Evolutionary conservation across 1,140 invertebrate genomes (phyloP).

Genomic region (Drosophila lacertosa): DNA sequence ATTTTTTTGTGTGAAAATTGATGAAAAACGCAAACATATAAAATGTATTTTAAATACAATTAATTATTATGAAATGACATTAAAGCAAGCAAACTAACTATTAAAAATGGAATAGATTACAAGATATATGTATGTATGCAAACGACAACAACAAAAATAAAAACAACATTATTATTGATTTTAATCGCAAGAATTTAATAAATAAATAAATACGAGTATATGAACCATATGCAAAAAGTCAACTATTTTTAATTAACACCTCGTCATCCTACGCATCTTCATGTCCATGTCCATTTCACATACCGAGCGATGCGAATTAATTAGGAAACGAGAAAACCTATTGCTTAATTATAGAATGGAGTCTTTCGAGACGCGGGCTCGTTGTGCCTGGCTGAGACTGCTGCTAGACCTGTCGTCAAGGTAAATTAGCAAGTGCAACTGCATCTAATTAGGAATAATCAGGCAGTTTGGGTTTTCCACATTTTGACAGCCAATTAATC

Average conservation of each 20-base stretch:
- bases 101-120: conserved; percentile 75
- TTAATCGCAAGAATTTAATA: conserved; percentile 81
- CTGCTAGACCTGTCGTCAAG: conserved; percentile 17
- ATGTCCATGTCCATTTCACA: not conserved
- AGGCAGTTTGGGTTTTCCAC: not conserved
- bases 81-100: conserved; percentile 82
- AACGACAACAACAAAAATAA: conserved; percentile 43
- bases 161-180: conserved; percentile 63
- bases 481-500: conserved; percentile 5
- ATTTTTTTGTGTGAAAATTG: conserved; percentile 10
- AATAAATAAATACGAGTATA: conserved; percentile 60
- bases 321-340: not conserved
- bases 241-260: too few relatives aligned
- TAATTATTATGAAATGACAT: conserved; percentile 66
- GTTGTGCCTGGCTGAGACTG: not conserved
- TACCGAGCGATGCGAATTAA: not conserved
- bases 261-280: too few relatives aligned
- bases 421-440: conserved; percentile 23
- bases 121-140: conserved; percentile 35
- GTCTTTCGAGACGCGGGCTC: conserved; percentile 1
- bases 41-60: conserved; percentile 75
- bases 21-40: conserved; percentile 61
- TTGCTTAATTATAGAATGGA: conserved; percentile 28
- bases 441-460: conserved; percentile 26
- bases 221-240: conserved; percentile 26